Evolutionary conservation across 2,113 vertebrate species (phyloP).

Genomic region (Aegithalos caudatus): DNA sequence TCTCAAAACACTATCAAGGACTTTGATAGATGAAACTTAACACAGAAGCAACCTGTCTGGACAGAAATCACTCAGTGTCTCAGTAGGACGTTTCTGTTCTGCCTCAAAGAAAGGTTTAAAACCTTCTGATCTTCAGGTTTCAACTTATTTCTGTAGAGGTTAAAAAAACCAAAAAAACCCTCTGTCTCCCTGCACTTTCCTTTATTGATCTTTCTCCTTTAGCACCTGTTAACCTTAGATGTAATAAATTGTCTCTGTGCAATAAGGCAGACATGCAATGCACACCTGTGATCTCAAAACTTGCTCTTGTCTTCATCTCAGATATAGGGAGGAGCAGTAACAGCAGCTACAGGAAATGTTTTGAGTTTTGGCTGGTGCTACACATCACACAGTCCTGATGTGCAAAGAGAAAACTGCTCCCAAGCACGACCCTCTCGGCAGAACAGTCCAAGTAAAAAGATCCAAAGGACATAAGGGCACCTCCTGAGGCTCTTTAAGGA

Average conservation of each 20-base stretch:
- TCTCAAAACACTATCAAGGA: neutral
- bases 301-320: neutral
- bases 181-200: neutral
- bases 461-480: neutral
- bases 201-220: neutral
- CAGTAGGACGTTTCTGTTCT: neutral
- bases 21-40: neutral
- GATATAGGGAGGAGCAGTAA: neutral
- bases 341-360: neutral
- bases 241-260: neutral
- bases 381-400: neutral
- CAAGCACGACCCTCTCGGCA: accelerated
- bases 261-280: neutral
- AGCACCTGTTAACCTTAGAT: neutral
- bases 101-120: neutral
- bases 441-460: neutral
- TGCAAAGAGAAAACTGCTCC: neutral
- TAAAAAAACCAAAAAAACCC: neutral
- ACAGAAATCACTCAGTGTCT: neutral
- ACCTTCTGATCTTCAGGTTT: neutral
- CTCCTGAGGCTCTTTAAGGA: neutral
- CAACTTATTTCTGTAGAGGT: neutral
- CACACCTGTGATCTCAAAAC: neutral
- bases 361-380: neutral
- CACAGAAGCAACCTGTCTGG: neutral